Evolutionary conservation across 2,113 vertebrate genomes (phyloP), one percentile per base, ranked within the genome.

Genomic region (Marmota monax): DNA sequence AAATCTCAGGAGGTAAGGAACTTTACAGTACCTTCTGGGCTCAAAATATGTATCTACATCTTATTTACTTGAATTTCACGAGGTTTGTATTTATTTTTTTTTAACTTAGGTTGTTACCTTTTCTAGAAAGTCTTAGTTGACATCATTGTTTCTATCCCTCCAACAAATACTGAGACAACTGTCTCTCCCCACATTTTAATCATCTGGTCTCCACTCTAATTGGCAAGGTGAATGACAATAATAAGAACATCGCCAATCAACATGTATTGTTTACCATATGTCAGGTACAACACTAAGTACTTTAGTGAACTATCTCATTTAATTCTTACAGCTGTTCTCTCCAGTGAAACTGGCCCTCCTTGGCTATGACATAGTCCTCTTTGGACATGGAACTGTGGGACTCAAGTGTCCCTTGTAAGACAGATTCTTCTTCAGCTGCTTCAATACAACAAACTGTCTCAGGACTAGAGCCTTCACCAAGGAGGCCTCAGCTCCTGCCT

Each of bases 331-430:
- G 20, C 0, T 10, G 2, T 61, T 86, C 34, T 48, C 1, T 4
- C 20, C 4, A 22, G 18, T 32, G 9, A 45, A 37, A 61, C 11
- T 4, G 25, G 1, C 53, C 53, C 23, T 53, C 18, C 17, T 32
- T 17, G 8, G 7, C 18, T 74, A 8, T 51, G 63, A 45, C 3
- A 11, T 2, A 77, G n/a, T 48, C 13, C 32, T 61, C 83, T 39
- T 11, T 53, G 39, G 37, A 48, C 17, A 1, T 3, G 7, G 2
- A 7, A 4, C n/a, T 42, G 1, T 0, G 0, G n/a, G 16, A 37
- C 0, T 34, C 32, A 8, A n/a, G 12, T 4, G 13, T 23, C n/a
- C 13, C n/a, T 34, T 14, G 9, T 1, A 32, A 39, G 20, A 23
- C 10, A 18, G 20, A 7, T 1, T 7, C 51, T 53, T 87, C 10